These are phyloP conservation scores for Scolanthus callimorphus DNA, from an alignment of 92 coral and sea anemone species.

Conservation along the genomic window DNA sequence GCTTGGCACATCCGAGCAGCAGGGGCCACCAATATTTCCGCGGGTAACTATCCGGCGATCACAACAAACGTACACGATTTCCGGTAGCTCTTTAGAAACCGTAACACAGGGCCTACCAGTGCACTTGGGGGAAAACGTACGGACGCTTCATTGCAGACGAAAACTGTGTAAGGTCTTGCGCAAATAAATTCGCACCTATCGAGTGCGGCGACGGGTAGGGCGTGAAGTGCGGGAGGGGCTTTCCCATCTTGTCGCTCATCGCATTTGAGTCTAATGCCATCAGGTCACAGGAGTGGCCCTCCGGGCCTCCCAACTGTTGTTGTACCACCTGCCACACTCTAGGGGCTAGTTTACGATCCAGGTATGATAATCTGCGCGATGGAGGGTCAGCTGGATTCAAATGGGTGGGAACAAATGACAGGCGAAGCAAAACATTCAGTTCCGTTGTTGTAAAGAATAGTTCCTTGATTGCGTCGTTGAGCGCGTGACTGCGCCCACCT, in stretches of 20 bases:
- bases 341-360: conserved; percentile 20
- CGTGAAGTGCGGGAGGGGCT: conserved; percentile 32
- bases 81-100: conserved; percentile 17
- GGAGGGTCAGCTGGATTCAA: conserved; percentile 44
- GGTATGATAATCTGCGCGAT: conserved; percentile 31
- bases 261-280: conserved; percentile 46
- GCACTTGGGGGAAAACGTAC: conserved; percentile 34
- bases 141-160: conserved; percentile 16
- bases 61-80: conserved; percentile 29
- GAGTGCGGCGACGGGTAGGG: conserved; percentile 57
- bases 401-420: conserved; percentile 9
- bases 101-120: conserved; percentile 46
- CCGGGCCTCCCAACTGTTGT: conserved; percentile 21
- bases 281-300: conserved; percentile 43
- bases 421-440: conserved; percentile 23
- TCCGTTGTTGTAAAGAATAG: conserved; percentile 23
- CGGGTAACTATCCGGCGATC: conserved; percentile 30
- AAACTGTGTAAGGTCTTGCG: conserved; percentile 16
- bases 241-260: conserved; percentile 30
- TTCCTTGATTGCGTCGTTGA: conserved; percentile 23
- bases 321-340: conserved; percentile 20
- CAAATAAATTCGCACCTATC: conserved; percentile 39
- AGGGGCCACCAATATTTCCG: conserved; percentile 66
- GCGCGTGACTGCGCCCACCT: conserved; percentile 34
- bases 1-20: conserved; percentile 4